Evolutionary conservation across 2,888 invertebrate genomes (phyloP), one percentile per base, ranked within the genome.

Genomic region (Dexiosoma caninum): DNA sequence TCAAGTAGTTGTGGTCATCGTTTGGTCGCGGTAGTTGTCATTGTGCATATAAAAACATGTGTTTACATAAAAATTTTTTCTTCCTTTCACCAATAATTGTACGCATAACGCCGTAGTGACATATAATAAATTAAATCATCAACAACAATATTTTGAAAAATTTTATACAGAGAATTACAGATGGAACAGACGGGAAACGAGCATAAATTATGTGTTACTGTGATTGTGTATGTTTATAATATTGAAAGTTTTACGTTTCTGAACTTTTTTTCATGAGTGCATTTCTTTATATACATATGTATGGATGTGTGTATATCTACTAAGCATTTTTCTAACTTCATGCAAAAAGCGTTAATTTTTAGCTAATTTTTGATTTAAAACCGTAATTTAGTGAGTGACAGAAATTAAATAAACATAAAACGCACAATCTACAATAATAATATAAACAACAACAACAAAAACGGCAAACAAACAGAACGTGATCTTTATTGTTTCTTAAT

Each of bases 151-250:
- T 40, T 23, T 37, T 44, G 14, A 44, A 44, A 49, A 30, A 49
- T 59, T 57, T 66, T 55, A 70, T 62, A 57, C 59, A 79, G 35
- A 32, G 35, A 59, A 30, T 35, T 30, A 27, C 49, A 69, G 10
- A 46, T 53, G 8, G 12, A n/a, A 35, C 32, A 60, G 9, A 62
- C 23, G 46, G 14, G 21, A 46, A 23, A 62, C 59, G 4, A 6
- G 16, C 5, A 40, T 27, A 27, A 27, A 27, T 5, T 27, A 3
- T n/a, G 21, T 42, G 57, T 37, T 23, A 35, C 32, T 62, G 32
- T 8, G 10, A 53, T 27, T 44, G 19, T 19, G 14, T 14, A 19
- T 1, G 0, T 42, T 6, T 46, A 46, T 21, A 46, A 46, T 19
- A 46, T 46, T 46, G 12, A 14, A 46, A 2, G 7, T 19, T 44